Percentiles rank a stretch among this genome's conserved stretches.
phyloP scores from a whole-genome alignment of 2,113 vertebrate genomes.

The Balaeniceps rex region DNA sequence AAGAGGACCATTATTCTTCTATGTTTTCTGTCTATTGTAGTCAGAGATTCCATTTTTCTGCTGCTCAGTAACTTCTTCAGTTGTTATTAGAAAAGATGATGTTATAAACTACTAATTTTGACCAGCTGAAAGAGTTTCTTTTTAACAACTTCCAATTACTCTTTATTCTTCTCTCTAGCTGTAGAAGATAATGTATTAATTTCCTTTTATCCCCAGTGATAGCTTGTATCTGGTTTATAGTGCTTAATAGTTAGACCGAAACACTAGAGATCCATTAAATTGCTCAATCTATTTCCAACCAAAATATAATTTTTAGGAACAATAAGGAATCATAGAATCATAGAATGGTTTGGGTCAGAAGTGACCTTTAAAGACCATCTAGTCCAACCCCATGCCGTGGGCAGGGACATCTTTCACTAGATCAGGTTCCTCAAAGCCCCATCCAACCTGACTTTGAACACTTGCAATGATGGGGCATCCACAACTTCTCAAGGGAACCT shows the following conservation, averaged over 20 bases:
- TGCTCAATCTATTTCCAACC: not conserved
- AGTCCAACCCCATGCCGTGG: not conserved
- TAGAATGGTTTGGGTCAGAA: not conserved
- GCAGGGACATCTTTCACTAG: not conserved
- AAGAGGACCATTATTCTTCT: not conserved
- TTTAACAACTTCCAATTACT: not conserved
- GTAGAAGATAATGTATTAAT: not conserved
- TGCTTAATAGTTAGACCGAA: not conserved
- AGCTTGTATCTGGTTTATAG: not conserved
- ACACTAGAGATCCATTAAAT: not conserved
- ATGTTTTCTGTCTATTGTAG: not conserved
- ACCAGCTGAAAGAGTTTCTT: not conserved
- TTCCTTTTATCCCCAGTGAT: not conserved
- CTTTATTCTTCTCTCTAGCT: not conserved
- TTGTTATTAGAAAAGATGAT: not conserved
- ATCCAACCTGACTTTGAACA: not conserved
- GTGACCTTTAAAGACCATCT: not conserved
- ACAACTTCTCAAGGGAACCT: not conserved
- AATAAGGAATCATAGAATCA: not conserved
- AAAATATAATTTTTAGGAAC: not conserved
- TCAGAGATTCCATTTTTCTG: not conserved
- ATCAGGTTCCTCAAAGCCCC: not conserved
- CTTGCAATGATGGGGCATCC: no score
- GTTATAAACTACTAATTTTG: conserved; percentile 19
- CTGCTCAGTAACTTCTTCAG: not conserved